These are phyloP conservation scores for Emydoidea blandingii DNA, from an alignment of 2,797 vertebrate species.

Conservation along the genomic window DNA sequence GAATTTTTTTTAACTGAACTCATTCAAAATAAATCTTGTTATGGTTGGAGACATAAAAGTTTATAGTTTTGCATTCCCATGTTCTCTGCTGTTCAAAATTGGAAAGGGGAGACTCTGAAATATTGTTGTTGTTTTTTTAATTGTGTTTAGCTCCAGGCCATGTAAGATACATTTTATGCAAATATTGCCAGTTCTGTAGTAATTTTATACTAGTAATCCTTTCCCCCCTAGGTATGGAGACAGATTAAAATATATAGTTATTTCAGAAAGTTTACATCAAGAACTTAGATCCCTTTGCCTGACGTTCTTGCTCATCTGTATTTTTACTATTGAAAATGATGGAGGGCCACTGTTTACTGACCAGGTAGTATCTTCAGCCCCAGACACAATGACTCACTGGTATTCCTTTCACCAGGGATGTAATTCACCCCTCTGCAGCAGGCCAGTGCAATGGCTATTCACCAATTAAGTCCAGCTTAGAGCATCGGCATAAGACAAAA, in stretches of 20 bases:
- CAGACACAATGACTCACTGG: neutral
- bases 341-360: neutral
- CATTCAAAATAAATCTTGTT: slow-evolving; percentile 3
- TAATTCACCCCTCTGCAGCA: neutral
- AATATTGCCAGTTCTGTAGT: neutral
- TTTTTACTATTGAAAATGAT: neutral
- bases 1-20: neutral
- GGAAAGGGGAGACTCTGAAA: neutral
- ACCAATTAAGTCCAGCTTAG: neutral
- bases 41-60: neutral
- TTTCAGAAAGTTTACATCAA: neutral
- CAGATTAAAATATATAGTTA: neutral
- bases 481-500: neutral
- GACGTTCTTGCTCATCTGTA: neutral
- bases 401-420: neutral
- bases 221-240: neutral
- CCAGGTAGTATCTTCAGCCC: neutral
- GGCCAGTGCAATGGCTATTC: neutral
- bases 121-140: neutral
- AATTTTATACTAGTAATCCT: neutral
- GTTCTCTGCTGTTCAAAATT: neutral
- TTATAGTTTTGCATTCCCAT: neutral
- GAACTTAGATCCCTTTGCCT: neutral
- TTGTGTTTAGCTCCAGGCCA: neutral
- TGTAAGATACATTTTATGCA: neutral